These are phyloP conservation scores for Ciconia stormi DNA, from an alignment of 2,113 vertebrate genomes.

Conservation along the genomic window DNA sequence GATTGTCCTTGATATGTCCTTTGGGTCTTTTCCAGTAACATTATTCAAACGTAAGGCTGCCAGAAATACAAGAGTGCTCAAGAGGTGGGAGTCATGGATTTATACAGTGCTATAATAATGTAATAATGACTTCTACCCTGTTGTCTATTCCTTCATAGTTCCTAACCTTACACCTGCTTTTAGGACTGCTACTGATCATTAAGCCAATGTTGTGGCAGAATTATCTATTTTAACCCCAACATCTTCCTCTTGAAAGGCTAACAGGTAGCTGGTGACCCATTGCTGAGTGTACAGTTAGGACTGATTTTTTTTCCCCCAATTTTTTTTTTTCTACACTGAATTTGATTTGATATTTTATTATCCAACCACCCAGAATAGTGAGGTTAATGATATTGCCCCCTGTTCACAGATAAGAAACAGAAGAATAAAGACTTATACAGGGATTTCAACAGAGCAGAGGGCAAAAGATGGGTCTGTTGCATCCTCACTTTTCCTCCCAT, in stretches of 20 bases:
- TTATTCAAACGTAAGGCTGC: not conserved
- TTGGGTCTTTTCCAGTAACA: not conserved
- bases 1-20: not conserved
- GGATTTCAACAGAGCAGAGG: not conserved
- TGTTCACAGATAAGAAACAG: not conserved
- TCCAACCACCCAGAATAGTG: not conserved
- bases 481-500: not conserved
- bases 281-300: not conserved
- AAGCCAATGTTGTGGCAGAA: not conserved
- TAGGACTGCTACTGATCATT: not conserved
- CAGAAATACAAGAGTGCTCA: not conserved
- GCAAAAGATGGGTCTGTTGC: not conserved
- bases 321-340: not conserved
- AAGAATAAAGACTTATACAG: not conserved
- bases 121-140: not conserved
- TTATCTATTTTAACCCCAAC: not conserved
- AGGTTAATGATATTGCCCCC: not conserved
- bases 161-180: not conserved
- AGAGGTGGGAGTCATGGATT: not conserved
- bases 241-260: not conserved
- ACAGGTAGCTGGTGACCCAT: not conserved
- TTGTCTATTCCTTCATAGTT: not conserved
- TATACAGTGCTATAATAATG: not conserved
- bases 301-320: not conserved
- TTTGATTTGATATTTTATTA: not conserved